phyloP scores from a whole-genome alignment of 2,888 invertebrate species.

The Actias luna region DNA sequence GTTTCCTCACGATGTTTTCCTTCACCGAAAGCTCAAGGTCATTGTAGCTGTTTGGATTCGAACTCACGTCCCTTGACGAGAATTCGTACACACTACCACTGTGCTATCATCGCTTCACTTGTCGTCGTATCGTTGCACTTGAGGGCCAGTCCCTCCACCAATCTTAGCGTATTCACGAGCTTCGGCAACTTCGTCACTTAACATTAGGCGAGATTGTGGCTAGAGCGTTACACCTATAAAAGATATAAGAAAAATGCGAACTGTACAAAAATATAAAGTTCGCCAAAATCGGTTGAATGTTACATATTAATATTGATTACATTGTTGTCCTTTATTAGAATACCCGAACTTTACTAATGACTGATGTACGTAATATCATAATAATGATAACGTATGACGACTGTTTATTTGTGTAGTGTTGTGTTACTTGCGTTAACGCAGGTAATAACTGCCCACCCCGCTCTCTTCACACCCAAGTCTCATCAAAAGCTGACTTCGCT shows the following conservation, averaged over 20 bases:
- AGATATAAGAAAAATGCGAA: neutral
- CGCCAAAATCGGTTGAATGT: neutral
- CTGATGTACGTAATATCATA: neutral
- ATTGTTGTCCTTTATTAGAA: neutral
- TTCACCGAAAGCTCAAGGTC: no score
- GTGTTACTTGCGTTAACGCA: conserved; percentile 36
- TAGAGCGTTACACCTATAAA: no score
- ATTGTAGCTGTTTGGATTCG: no score
- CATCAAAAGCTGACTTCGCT: conserved; percentile 47
- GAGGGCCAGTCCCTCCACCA: no score
- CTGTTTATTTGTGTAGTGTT: conserved; percentile 3
- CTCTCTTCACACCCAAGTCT: conserved; percentile 21
- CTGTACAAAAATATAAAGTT: neutral
- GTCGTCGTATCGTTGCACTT: no score
- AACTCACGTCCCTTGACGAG: no score
- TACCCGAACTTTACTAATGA: neutral
- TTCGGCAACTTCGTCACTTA: neutral
- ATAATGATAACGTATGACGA: conserved; percentile 10
- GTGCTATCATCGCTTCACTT: no score
- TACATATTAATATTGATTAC: neutral
- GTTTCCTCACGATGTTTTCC: no score
- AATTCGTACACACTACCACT: no score
- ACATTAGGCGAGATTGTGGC: no score
- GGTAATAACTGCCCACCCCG: conserved; percentile 18
- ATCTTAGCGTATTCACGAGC: no score